These are phyloP conservation scores for Daktulosphaira vitifoliae DNA, from an alignment of 1,140 invertebrate genomes.

Conservation along the genomic window DNA sequence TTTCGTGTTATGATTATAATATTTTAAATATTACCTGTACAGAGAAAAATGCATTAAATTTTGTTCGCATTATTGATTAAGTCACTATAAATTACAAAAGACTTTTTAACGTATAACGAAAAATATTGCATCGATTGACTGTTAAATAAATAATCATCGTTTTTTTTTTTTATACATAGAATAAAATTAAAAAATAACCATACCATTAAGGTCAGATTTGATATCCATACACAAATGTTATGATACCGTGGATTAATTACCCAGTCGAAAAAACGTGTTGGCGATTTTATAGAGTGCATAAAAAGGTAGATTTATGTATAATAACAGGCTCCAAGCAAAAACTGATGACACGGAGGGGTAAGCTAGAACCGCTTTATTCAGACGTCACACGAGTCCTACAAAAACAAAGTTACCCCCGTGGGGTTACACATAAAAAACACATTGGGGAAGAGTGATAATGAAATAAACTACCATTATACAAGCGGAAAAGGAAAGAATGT, in stretches of 20 bases:
- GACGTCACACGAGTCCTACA: slow-evolving; percentile 15
- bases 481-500: no score
- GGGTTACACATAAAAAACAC: not conserved
- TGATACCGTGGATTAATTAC: not conserved
- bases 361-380: slow-evolving; percentile 19
- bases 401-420: slow-evolving; percentile 9
- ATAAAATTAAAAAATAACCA: no score
- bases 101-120: no score
- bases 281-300: not conserved
- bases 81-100: no score
- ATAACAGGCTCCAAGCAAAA: slow-evolving; percentile 9
- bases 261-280: not conserved
- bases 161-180: no score
- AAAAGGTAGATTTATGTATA: slow-evolving; percentile 27
- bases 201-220: not conserved
- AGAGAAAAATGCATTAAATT: no score
- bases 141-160: no score
- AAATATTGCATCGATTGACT: no score
- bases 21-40: no score
- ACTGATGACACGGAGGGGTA: not conserved
- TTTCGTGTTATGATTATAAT: no score
- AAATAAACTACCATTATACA: no score
- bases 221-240: not conserved
- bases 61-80: no score
- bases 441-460: slow-evolving; percentile 18